A percentile compares a stretch with the other conserved stretches of the same genome.
These are phyloP conservation scores for Agrypnia vestita DNA, from an alignment of 1,140 invertebrate genomes.

Conservation along the genomic window DNA sequence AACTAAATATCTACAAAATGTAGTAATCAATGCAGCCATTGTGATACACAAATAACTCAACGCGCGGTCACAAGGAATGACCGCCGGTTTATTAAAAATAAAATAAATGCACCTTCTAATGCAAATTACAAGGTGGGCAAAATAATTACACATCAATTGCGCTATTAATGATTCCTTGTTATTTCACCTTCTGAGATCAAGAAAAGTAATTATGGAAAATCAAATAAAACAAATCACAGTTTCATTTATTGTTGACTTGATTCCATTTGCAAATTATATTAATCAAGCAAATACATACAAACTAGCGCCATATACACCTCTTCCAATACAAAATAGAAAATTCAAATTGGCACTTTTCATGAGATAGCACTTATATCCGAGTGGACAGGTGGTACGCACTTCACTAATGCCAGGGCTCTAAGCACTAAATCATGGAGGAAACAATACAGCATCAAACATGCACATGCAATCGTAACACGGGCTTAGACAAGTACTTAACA, in stretches of 20 bases:
- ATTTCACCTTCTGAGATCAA: conserved; percentile 61
- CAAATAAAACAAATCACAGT: conserved; percentile 57
- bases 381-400: conserved; percentile 53
- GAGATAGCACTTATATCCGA: conserved; percentile 55
- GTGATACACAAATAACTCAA: conserved; percentile 55
- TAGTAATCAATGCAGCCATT: conserved; percentile 52
- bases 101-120: conserved; percentile 62
- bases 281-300: conserved; percentile 49
- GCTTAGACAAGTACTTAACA: conserved; percentile 25
- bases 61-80: conserved; percentile 38
- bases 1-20: conserved; percentile 59
- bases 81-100: conserved; percentile 39
- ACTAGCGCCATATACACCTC: background rate
- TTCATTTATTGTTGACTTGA: conserved; percentile 54
- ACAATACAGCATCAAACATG: conserved; percentile 26
- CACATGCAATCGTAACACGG: conserved; percentile 24
- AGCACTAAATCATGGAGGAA: conserved; percentile 21
- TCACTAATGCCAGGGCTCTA: background rate
- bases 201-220: conserved; percentile 57
- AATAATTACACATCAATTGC: conserved; percentile 47
- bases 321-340: conserved; percentile 50
- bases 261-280: conserved; percentile 55
- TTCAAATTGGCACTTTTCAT: conserved; percentile 60
- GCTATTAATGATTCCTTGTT: conserved; percentile 56
- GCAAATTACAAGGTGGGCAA: conserved; percentile 58